Evolutionary conservation across 2,113 vertebrate species (phyloP).

Genomic region (Sterrhoptilus dennistouni): DNA sequence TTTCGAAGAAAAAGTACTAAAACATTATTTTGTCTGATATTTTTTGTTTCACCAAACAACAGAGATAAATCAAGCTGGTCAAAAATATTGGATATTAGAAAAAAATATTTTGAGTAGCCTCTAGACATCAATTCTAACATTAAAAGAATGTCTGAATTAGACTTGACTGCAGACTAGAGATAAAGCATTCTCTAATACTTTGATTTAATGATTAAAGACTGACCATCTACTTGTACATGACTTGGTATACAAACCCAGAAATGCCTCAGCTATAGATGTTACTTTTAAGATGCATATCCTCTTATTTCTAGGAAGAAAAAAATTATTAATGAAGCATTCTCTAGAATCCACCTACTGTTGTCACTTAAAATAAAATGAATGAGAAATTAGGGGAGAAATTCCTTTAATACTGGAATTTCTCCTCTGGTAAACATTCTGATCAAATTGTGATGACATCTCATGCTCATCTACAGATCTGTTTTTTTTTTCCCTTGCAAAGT

Average conservation of each 20-base stretch:
- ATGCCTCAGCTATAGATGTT: background rate
- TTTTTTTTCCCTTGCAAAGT: background rate
- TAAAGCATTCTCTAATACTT: background rate
- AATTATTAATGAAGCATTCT: background rate
- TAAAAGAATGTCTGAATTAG: background rate
- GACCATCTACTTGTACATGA: background rate
- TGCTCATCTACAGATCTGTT: background rate
- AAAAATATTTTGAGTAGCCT: background rate
- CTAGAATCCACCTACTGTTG: background rate
- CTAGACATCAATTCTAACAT: background rate
- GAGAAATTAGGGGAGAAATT: background rate
- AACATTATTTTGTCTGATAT: background rate
- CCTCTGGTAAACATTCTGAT: background rate
- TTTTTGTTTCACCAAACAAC: background rate
- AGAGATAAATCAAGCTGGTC: background rate
- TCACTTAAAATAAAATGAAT: background rate
- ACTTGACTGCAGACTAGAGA: background rate
- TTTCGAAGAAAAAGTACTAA: background rate
- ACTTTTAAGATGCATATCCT: background rate
- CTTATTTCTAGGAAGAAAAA: background rate
- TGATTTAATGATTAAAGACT: background rate
- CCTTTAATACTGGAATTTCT: background rate
- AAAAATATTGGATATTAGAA: background rate
- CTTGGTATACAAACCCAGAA: background rate
- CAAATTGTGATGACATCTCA: background rate